Base-by-base conservation (phyloP, 2,797 vertebrate species). In the Staurois parvus region DNA sequence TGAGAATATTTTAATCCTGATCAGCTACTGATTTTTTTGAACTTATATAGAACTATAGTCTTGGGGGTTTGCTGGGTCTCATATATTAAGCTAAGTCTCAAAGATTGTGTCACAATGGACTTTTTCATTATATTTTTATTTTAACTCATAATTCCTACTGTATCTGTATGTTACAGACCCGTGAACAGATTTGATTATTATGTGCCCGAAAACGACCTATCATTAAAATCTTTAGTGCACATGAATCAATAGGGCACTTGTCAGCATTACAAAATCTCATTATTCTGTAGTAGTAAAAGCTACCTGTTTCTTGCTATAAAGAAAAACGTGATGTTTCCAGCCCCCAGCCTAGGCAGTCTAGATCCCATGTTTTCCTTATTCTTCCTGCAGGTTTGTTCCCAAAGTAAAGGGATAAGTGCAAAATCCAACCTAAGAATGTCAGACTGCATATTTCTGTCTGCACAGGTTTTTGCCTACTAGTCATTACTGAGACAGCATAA, bases 1-100 rank as follows among this genome's bases (percentile, higher is more conserved):
- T 72, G 37, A 72, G 42, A 37, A 73, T 13, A 15, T 72, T 72
- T 66, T 66, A 66, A 66, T 66, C 64, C 26, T 29, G 59, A 64
- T 64, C 11, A 64, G n/a, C 26, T 13, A 6, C 15, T 17, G 45
- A 48, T 26, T 66, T 66, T 4, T 66, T 66, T 66, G 1, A 11
- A 66, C 26, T 13, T 66, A 8, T 12, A 12, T 26, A 3, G 13
- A 66, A 66, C 26, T 26, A 26, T 13, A 66, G 5, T 26, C 62
- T 13, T 66, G 64, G 8, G 64, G 12, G 28, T 66, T 66, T 66
- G 12, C 64, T 66, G 12, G 12, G 4, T 26, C n/a, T 66, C 52
- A 7, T 59, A 8, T 12, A 29, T 66, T 66, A 5, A 66, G 26
- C 6, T 26, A 8, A 11, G n/a, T 26, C 28, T 13, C 26, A 29